These are phyloP conservation scores for Lithophane ornitopus DNA, from an alignment of 2,888 invertebrate species.

Conservation along the genomic window DNA sequence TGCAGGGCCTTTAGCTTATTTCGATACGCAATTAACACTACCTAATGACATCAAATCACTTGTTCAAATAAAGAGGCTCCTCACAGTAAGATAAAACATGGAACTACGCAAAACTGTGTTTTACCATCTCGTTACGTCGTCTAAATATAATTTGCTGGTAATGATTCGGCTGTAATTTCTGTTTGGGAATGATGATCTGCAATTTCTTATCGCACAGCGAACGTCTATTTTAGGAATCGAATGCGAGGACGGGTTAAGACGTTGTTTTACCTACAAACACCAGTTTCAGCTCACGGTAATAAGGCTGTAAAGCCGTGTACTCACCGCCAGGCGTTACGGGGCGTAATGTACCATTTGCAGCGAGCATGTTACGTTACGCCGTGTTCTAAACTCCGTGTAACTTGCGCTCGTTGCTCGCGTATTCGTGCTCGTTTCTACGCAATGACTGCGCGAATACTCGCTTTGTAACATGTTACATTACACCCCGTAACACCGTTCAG, in stretches of 20 bases:
- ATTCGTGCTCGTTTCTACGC: too few species aligned
- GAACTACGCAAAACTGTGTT: slow-evolving; percentile 17
- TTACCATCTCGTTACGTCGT: slow-evolving; percentile 15
- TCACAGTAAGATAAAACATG: slow-evolving; percentile 35
- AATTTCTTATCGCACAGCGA: slow-evolving; percentile 3
- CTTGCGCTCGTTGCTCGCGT: too few species aligned
- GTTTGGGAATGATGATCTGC: slow-evolving; percentile 35
- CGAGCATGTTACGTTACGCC: too few species aligned
- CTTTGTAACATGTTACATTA: too few species aligned
- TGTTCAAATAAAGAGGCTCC: slow-evolving; percentile 66
- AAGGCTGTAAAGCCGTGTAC: not conserved
- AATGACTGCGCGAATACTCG: too few species aligned
- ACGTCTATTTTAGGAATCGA: slow-evolving; percentile 8
- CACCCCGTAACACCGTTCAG: too few species aligned
- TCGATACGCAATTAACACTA: slow-evolving; percentile 67
- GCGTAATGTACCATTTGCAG: too few species aligned
- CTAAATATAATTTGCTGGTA: slow-evolving; percentile 37
- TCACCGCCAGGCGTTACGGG: too few species aligned
- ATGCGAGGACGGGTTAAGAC: not conserved
- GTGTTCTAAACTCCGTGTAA: too few species aligned
- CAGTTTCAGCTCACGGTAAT: slow-evolving; percentile 9
- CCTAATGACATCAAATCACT: slow-evolving; percentile 73
- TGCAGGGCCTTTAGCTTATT: slow-evolving; percentile 43
- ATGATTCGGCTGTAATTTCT: slow-evolving; percentile 16
- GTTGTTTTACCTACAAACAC: slow-evolving; percentile 16